A percentile compares a stretch with the other conserved stretches of the same genome.
Evolutionary conservation across 2,113 vertebrate species (phyloP).

Genomic region (Poeciliopsis prolifica): DNA sequence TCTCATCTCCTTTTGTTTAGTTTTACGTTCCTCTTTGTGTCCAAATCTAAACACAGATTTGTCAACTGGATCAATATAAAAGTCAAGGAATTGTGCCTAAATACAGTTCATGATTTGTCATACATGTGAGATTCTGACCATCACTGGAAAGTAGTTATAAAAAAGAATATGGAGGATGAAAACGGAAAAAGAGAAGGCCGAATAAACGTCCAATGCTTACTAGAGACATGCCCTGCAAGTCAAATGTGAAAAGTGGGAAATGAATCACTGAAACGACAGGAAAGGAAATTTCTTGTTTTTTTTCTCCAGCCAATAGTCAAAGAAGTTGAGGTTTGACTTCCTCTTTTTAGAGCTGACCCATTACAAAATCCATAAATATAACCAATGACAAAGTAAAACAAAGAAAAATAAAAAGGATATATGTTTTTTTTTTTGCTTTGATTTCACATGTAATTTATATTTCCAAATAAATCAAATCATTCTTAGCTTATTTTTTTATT

Average conservation of each 20-base stretch:
- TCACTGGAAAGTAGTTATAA: conserved; percentile 17
- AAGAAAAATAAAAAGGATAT: background rate
- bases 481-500: background rate
- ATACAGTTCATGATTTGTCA: background rate
- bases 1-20: background rate
- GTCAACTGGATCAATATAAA: background rate
- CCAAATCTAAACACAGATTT: background rate
- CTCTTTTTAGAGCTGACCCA: background rate
- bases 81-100: background rate
- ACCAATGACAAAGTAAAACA: background rate
- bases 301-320: background rate
- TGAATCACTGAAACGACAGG: background rate
- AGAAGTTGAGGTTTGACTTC: conserved; percentile 4
- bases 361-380: background rate
- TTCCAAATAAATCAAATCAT: too few species aligned
- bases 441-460: background rate
- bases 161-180: conserved; percentile 16
- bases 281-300: conserved; percentile 18
- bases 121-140: conserved; percentile 12
- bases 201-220: conserved; percentile 16
- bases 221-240: conserved; percentile 26
- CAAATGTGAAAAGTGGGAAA: conserved; percentile 20
- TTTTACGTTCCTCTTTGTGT: background rate
- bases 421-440: background rate
- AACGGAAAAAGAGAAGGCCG: conserved; percentile 25